Base-by-base conservation (phyloP, 2,797 vertebrate species). In the Pelochelys cantorii region DNA sequence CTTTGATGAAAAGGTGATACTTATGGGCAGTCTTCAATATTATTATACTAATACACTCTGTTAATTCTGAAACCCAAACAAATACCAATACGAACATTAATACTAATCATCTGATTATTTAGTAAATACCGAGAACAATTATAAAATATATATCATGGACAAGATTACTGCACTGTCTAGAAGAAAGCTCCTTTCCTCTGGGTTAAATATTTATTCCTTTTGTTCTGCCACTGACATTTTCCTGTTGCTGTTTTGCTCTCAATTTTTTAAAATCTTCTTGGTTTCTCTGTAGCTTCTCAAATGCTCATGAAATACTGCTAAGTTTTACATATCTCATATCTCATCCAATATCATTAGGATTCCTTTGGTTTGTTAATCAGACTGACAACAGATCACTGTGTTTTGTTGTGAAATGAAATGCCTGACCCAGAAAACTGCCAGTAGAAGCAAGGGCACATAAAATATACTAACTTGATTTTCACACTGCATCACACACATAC, bases 361-460 rank as follows among this genome's bases (percentile, higher is more conserved):
- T 71, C 34, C 68, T 71, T 71, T 34, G 20, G 10, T 71, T 34
- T 71, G 9, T 71, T 34, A 62, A 71, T 71, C 68, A 71, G 20
- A 37, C 20, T 23, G 81, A 97, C 94, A 84, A 17, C 34, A 82
- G 74, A 54, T 88, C 87, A 86, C 6, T 57, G 52, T 79, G 54
- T 83, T 68, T 57, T 93, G 54, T 59, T 78, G 57, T 25, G 89
- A 18, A 4, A 34, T 65, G 84, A 54, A 37, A 83, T 48, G 5
- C 12, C 20, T 85, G 83, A 74, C 42, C 71, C 87, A 88, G 74
- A 82, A 94, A 94, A 96, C 60, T 74, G 11, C 11, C 80, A 92
- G 42, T 2, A 90, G 71, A 88, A 86, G 13, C 52, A 7, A 92
- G 71, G 55, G 77, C 79, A 88, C 29, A 74, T 3, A 87, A 86